Evolutionary conservation across 2,797 vertebrate genomes (phyloP), one percentile per base, ranked within the genome.

Genomic region (Nannoperca obscura): DNA sequence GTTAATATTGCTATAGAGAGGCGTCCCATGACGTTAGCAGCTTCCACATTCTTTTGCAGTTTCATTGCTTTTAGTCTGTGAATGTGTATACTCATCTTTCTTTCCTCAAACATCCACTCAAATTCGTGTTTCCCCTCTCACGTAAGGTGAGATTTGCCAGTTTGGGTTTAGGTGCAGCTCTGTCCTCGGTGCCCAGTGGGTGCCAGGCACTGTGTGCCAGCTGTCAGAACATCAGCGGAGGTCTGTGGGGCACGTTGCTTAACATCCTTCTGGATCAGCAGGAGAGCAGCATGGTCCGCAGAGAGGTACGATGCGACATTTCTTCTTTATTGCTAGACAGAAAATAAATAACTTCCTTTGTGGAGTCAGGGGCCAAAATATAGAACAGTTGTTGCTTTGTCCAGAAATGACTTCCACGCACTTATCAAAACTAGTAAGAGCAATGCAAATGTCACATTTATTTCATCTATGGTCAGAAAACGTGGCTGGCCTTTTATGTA

Each of bases 171-270:
- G 97, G 97, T 70, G 95, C 97, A 20, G 96, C 97, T 50, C 92
- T 99, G 81, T 97, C 97, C 67, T 95, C 96, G 5, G 80, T 96
- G 84, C 95, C 97, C 89, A 89, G 63, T 12, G 98, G 98, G 67
- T 98, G 97, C 82, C 88, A 96, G 85, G 96, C 96, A 80, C 93
- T 99, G 88, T 95, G 96, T 62, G 93, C 92, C 88, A 98, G 98
- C 92, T 99, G 98, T 94, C 98, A 97, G 91, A 98, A 99, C 92
- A 99, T 99, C 91, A 98, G 98, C 27, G 98, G 98, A 81, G 98
- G 98, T 15, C 95, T 99, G 83, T 99, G 98, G 98, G 98, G 97
- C 72, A 99, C 96, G 0, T 95, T 97, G 79, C 92, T 99, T 81
- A 99, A 96, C 93, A 98, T 99, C 82, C 95, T 99, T 57, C 94